A percentile compares a stretch with the other conserved stretches of the same genome.
These are phyloP conservation scores for Cyclina sinensis DNA, from an alignment of 1,140 invertebrate genomes.

Conservation along the genomic window DNA sequence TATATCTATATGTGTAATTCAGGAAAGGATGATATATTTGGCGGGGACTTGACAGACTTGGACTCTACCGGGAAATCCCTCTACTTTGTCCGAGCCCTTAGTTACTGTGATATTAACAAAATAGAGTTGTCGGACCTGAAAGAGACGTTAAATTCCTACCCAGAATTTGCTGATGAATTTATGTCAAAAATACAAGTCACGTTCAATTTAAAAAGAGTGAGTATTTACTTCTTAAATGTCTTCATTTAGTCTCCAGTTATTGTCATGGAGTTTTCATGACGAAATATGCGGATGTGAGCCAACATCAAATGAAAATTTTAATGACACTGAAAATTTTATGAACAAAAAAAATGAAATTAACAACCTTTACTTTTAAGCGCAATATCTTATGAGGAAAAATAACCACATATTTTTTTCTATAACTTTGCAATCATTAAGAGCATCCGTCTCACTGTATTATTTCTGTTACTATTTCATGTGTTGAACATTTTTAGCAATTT, in stretches of 20 bases:
- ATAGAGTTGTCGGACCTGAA: constrained; percentile 85
- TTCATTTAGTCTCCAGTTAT: no score
- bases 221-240: constrained; percentile 30
- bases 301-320: no score
- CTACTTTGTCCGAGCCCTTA: constrained; percentile 85
- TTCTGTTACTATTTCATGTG: no score
- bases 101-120: constrained; percentile 87
- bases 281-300: no score
- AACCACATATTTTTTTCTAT: no score
- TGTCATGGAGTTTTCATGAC: neutral
- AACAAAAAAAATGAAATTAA: no score
- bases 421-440: no score
- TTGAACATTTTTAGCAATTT: no score
- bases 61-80: constrained; percentile 81
- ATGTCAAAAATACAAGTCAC: constrained; percentile 84
- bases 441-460: no score
- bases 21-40: constrained; percentile 86
- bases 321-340: no score
- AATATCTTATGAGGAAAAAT: no score
- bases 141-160: constrained; percentile 86
- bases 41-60: constrained; percentile 82
- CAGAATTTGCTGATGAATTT: constrained; percentile 86
- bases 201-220: constrained; percentile 85
- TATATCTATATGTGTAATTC: constrained; percentile 30
- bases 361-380: no score